Evolutionary conservation across 2,113 vertebrate genomes (phyloP).

Genomic region (Ictalurus punctatus): DNA sequence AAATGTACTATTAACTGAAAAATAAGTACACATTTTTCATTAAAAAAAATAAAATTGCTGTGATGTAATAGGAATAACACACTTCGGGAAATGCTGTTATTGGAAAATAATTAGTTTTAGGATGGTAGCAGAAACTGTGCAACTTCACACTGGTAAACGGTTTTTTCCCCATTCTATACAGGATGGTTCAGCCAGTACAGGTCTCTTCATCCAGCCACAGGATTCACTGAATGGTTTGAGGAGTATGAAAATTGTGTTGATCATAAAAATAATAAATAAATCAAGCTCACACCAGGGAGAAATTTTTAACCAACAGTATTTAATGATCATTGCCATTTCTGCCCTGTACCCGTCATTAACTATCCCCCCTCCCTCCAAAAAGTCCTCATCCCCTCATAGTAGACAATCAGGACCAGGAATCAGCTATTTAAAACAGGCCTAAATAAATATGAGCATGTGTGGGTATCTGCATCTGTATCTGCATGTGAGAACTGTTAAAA

Average conservation of each 20-base stretch:
- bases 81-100: neutral
- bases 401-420: conserved; percentile 57
- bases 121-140: neutral
- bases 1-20: neutral
- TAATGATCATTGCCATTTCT: conserved; percentile 77
- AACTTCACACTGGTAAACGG: neutral
- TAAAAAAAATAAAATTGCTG: neutral
- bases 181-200: neutral
- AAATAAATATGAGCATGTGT: conserved; percentile 76
- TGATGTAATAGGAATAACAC: neutral
- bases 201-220: neutral
- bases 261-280: neutral
- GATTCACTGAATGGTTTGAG: neutral
- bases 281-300: neutral
- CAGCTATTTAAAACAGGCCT: conserved; percentile 74
- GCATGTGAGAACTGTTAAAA: conserved; percentile 19
- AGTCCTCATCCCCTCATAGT: conserved; percentile 71
- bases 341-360: conserved; percentile 46
- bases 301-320: conserved; percentile 74
- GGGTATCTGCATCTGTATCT: conserved; percentile 38
- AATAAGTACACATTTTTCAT: too few relatives aligned
- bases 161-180: neutral
- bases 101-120: neutral
- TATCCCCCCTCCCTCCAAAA: conserved; percentile 59
- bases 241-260: neutral